Evolutionary conservation across 1,140 invertebrate genomes (phyloP).

Genomic region (Maniola jurtina): DNA sequence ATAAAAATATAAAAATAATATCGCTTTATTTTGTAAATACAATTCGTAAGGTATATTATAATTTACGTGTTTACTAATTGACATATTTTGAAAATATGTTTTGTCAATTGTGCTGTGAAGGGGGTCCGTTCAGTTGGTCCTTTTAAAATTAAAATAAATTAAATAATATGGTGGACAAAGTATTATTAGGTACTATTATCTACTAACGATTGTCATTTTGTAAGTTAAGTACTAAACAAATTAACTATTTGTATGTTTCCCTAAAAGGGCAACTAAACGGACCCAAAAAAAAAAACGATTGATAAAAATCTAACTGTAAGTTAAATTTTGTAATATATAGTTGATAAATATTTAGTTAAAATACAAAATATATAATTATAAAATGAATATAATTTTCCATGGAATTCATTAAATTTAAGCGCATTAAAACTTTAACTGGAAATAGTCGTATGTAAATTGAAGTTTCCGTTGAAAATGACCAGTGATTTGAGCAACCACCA

Average conservation of each 20-base stretch:
- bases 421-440: slow-evolving; percentile 46
- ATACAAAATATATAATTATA: slow-evolving; percentile 77
- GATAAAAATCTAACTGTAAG: slow-evolving; percentile 72
- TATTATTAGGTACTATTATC: slow-evolving; percentile 16
- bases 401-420: slow-evolving; percentile 75
- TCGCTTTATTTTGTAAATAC: slow-evolving; percentile 76
- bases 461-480: slow-evolving; percentile 28
- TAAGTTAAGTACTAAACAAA: slow-evolving; percentile 9
- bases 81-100: slow-evolving; percentile 78
- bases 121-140: slow-evolving; percentile 54
- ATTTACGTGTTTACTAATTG: slow-evolving; percentile 72
- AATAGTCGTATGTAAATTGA: slow-evolving; percentile 37
- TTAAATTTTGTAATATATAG: slow-evolving; percentile 78
- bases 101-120: slow-evolving; percentile 77
- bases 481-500: slow-evolving; percentile 46
- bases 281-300: slow-evolving; percentile 58
- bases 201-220: slow-evolving; percentile 6
- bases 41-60: slow-evolving; percentile 72
- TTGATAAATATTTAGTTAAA: slow-evolving; percentile 77
- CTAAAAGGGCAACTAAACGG: slow-evolving; percentile 53
- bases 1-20: slow-evolving; percentile 53
- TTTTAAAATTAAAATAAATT: slow-evolving; percentile 24
- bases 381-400: slow-evolving; percentile 78
- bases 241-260: slow-evolving; percentile 14
- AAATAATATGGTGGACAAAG: slow-evolving; percentile 4